Base-by-base conservation (phyloP, 2,888 invertebrate genomes). In the Germaria angustata region DNA sequence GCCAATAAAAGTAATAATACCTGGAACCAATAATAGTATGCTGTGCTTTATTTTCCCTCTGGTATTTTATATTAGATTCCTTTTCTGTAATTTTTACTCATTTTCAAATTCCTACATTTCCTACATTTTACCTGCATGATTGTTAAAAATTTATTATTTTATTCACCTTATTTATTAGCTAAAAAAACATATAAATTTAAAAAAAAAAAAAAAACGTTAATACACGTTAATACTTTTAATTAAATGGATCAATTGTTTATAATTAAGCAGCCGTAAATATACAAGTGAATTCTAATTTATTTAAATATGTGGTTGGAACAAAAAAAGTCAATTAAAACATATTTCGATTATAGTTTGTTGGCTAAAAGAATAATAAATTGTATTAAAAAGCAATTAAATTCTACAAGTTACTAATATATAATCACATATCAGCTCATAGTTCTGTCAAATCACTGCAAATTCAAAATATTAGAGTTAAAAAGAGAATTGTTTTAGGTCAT, bases 181-280 rank as follows among this genome's bases (percentile, higher is more conserved):
- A 20, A n/a, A 41, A 46, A 13, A 34, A 34, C 34, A 20, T 20
- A 15, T 65, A n/a, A n/a, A n/a, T n/a, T n/a, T n/a, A n/a, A n/a
- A n/a, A n/a, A n/a, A n/a, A n/a, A n/a, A n/a, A n/a, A n/a, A n/a
- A n/a, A n/a, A n/a, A n/a, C n/a, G n/a, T n/a, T n/a, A n/a, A n/a
- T n/a, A n/a, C n/a, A n/a, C n/a, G n/a, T n/a, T n/a, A n/a, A 15
- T n/a, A 17, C 6, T 44, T 44, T 17, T 44, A 59, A 71, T 71
- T 71, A 71, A 76, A 76, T 76, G 69, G 69, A 81, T 71, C 71
- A 76, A 81, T 76, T 81, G 65, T 65, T 20, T 80, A 36, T 76
- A 81, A 76, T 81, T 76, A 81, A 24, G 36, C 57, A 69, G 51
- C 22, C 22, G 36, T 46, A 17, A 22, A 41, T 8, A 32, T 41